These are phyloP conservation scores for Acanthochromis polyacanthus DNA, from an alignment of 2,113 vertebrate species.

Conservation along the genomic window DNA sequence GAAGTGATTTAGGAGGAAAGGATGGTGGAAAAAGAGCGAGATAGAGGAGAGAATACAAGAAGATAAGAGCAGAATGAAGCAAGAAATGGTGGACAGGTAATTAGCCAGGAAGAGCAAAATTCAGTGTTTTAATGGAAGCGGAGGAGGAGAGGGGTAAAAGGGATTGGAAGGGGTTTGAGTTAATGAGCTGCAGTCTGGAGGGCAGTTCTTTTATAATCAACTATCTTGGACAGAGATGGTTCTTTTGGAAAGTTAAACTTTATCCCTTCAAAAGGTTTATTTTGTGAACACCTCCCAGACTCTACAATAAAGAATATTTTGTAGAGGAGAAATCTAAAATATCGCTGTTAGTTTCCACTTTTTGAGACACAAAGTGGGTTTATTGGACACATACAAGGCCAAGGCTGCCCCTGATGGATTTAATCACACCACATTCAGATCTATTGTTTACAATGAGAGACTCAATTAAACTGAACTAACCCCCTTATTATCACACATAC, in stretches of 20 bases:
- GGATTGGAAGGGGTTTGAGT: slow-evolving; percentile 28
- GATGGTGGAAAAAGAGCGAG: neutral
- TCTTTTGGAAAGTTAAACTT: slow-evolving; percentile 27
- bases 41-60: slow-evolving; percentile 4
- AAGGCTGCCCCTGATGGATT: neutral
- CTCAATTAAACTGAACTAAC: neutral
- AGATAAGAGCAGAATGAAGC: slow-evolving; percentile 6
- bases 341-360: too few relatives aligned
- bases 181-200: slow-evolving; percentile 57
- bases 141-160: slow-evolving; percentile 5
- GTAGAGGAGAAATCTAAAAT: too few relatives aligned
- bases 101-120: slow-evolving; percentile 41
- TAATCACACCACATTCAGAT: neutral
- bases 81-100: slow-evolving; percentile 61
- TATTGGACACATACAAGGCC: neutral
- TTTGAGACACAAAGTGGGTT: neutral
- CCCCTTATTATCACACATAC: too few relatives aligned
- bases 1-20: slow-evolving; percentile 20
- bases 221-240: slow-evolving; percentile 18
- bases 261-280: neutral
- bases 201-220: slow-evolving; percentile 37
- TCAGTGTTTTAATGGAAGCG: slow-evolving; percentile 19
- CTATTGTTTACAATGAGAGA: neutral
- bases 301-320: slow-evolving; percentile 1
- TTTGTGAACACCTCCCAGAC: neutral